Percentiles rank a stretch among this genome's conserved stretches.
Conservation (phyloP, 2,113 vertebrate genomes). For the Uria lomvia region DNA sequence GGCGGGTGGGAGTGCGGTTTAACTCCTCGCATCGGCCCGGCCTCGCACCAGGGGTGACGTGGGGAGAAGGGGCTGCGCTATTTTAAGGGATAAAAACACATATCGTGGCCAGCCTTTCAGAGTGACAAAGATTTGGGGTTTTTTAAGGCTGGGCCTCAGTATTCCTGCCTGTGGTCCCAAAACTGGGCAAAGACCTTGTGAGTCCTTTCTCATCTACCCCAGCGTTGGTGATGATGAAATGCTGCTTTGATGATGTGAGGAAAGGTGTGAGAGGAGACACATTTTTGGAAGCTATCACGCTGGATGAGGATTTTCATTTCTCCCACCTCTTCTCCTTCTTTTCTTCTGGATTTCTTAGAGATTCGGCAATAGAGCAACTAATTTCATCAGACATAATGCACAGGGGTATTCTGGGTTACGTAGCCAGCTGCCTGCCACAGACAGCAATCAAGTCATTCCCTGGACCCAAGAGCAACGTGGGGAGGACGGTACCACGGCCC, state of each 20-base stretch:
- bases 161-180: background rate
- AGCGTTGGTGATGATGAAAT: fast-evolving
- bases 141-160: background rate
- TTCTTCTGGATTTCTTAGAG: background rate
- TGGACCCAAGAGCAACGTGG: background rate
- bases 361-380: background rate
- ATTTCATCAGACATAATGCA: background rate
- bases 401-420: background rate
- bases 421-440: background rate
- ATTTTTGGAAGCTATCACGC: background rate
- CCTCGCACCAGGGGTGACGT: fast-evolving
- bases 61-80: fast-evolving
- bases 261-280: background rate
- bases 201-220: background rate
- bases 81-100: background rate
- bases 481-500: fast-evolving
- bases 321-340: background rate
- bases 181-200: background rate
- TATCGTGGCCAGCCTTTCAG: fast-evolving
- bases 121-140: background rate
- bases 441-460: background rate
- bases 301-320: background rate
- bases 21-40: background rate
- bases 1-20: fast-evolving
- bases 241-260: background rate